Percentiles rank a stretch among this genome's conserved stretches.
phyloP scores from a whole-genome alignment of 2,113 vertebrate genomes.

The Hemicordylus capensis region DNA sequence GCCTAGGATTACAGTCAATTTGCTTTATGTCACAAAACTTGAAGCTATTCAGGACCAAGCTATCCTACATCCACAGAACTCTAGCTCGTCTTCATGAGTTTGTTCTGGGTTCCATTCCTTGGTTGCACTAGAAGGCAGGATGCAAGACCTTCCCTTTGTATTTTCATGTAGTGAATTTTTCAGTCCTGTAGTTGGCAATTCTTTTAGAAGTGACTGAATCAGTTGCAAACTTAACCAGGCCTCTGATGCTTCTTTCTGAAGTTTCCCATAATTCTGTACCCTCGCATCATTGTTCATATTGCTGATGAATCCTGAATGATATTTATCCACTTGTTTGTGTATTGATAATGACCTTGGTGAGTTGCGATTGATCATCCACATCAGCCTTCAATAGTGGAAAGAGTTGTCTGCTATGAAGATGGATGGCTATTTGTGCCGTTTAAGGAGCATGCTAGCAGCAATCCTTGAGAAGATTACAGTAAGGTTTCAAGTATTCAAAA shows the following conservation, averaged over 20 bases:
- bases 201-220: not conserved
- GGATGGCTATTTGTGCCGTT: not conserved
- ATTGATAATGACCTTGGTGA: slow-evolving; percentile 12
- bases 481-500: not conserved
- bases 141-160: not conserved
- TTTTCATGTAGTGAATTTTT: not conserved
- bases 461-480: not conserved
- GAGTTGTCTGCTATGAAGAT: slow-evolving; percentile 17
- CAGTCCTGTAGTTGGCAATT: not conserved
- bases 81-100: too few relatives aligned
- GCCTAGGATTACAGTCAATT: too few relatives aligned
- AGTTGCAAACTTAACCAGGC: not conserved
- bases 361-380: not conserved
- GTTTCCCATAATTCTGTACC: not conserved
- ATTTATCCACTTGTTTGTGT: slow-evolving; percentile 22
- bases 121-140: not conserved
- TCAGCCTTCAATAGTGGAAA: not conserved
- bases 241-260: not conserved
- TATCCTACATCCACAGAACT: too few relatives aligned
- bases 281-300: not conserved
- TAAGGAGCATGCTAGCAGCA: not conserved
- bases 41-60: not conserved
- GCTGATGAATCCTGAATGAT: slow-evolving; percentile 11
- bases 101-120: too few relatives aligned
- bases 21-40: too few relatives aligned